Evolutionary conservation across 2,797 vertebrate genomes (phyloP).

Genomic region (Enteromius afrohamiltoni): DNA sequence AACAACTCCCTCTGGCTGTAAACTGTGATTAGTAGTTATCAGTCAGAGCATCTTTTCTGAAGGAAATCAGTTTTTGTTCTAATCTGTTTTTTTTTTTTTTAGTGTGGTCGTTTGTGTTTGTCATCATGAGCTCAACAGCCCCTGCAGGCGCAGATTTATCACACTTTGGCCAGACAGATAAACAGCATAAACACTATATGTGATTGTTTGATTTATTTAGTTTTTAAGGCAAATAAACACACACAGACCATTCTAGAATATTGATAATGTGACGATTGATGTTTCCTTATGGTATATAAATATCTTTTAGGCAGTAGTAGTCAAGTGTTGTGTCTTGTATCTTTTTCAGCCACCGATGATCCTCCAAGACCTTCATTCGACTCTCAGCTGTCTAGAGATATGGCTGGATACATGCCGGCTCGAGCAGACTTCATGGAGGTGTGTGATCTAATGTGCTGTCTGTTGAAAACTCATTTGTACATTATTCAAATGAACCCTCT

Average conservation of each 20-base stretch:
- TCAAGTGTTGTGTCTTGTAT: conserved; percentile 1
- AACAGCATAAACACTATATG: not conserved
- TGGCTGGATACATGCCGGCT: conserved; percentile 99
- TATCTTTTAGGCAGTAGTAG: not conserved
- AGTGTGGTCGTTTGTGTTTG: not conserved
- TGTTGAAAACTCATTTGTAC: not conserved
- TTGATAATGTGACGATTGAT: not conserved
- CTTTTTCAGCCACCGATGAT: conserved; percentile 86
- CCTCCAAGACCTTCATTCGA: conserved; percentile 95
- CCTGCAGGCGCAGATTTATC: conserved; percentile 12
- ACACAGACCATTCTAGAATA: not conserved
- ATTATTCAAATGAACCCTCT: not conserved
- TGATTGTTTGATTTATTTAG: conserved; percentile 15
- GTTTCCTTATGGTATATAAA: not conserved
- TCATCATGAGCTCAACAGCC: conserved; percentile 15
- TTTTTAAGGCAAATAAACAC: not conserved
- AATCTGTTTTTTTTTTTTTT: conserved; percentile 13
- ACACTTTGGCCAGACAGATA: conserved; percentile 3
- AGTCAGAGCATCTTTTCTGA: not conserved
- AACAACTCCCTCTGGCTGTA: not conserved
- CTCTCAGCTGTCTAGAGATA: conserved; percentile 93
- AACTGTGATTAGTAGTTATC: not conserved
- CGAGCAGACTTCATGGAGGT: conserved; percentile 98
- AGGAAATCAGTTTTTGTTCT: conserved; percentile 20
- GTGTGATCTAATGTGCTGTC: conserved; percentile 54